Evolutionary conservation across 2,888 invertebrate genomes (phyloP).

Genomic region (Timandra comae): DNA sequence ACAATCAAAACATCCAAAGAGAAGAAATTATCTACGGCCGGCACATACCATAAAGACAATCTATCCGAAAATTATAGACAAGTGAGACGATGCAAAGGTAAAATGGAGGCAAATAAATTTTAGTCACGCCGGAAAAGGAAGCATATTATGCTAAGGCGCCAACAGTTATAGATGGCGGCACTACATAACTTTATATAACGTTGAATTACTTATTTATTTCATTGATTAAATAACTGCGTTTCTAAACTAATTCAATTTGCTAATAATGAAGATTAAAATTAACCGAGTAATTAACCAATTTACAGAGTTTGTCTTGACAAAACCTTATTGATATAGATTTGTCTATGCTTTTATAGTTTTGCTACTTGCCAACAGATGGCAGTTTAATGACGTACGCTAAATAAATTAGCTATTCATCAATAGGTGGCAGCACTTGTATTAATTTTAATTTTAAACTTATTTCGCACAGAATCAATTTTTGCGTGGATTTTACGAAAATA

Average conservation of each 20-base stretch:
- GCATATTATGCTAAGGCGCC: no score
- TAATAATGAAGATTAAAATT: no score
- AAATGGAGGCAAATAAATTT: constrained; percentile 50
- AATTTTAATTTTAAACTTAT: constrained; percentile 1
- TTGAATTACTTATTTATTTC: no score
- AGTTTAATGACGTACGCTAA: constrained; percentile 1
- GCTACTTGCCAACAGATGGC: constrained; percentile 7
- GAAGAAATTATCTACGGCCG: constrained; percentile 73
- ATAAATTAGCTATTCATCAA: background rate
- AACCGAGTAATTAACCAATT: no score
- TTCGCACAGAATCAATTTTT: no score
- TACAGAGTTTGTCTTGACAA: no score
- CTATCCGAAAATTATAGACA: constrained; percentile 73
- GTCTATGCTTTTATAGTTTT: background rate
- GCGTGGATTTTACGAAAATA: no score
- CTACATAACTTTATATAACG: no score
- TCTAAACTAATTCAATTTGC: no score
- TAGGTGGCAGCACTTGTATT: background rate
- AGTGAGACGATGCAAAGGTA: constrained; percentile 64
- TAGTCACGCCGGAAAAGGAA: no score
- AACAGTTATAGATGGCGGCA: constrained; percentile 7
- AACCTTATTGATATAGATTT: no score
- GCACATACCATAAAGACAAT: constrained; percentile 71
- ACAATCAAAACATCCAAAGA: constrained; percentile 55
- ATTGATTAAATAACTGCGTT: no score